These are phyloP conservation scores for Leptinotarsa haldemani DNA, from an alignment of 2,888 invertebrate species.

Conservation along the genomic window DNA sequence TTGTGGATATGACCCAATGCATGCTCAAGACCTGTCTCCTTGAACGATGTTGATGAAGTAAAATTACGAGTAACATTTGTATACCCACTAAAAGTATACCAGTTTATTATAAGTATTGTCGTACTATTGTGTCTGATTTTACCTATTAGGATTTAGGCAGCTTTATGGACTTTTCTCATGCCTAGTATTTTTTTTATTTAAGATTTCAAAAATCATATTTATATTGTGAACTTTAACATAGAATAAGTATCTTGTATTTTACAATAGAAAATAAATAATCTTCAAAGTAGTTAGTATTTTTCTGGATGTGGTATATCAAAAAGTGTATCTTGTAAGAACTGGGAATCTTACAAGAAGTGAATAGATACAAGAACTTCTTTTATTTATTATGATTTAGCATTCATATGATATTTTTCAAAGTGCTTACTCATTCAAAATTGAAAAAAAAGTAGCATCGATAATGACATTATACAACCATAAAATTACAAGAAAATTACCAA, in stretches of 20 bases:
- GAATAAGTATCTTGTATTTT: constrained; percentile 40
- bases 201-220: constrained; percentile 35
- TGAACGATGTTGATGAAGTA: constrained; percentile 46
- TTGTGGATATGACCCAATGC: constrained; percentile 93
- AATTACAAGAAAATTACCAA: too few relatives aligned
- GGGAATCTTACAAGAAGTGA: too few relatives aligned
- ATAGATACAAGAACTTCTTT: too few relatives aligned
- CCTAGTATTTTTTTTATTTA: constrained; percentile 18
- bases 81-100: constrained; percentile 38
- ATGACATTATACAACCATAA: too few relatives aligned
- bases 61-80: constrained; percentile 37
- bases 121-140: constrained; percentile 39
- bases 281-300: constrained; percentile 5
- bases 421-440: too few relatives aligned
- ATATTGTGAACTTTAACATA: constrained; percentile 41
- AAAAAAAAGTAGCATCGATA: too few relatives aligned
- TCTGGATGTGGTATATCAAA: neutral
- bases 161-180: constrained; percentile 3
- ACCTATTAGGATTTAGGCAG: constrained; percentile 22
- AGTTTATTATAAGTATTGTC: constrained; percentile 29
- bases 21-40: constrained; percentile 82
- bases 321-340: neutral
- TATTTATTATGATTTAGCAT: too few relatives aligned
- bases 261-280: constrained; percentile 40
- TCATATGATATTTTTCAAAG: too few relatives aligned